Base-by-base conservation (phyloP, 2,797 vertebrate species). In the Xenopus petersii region DNA sequence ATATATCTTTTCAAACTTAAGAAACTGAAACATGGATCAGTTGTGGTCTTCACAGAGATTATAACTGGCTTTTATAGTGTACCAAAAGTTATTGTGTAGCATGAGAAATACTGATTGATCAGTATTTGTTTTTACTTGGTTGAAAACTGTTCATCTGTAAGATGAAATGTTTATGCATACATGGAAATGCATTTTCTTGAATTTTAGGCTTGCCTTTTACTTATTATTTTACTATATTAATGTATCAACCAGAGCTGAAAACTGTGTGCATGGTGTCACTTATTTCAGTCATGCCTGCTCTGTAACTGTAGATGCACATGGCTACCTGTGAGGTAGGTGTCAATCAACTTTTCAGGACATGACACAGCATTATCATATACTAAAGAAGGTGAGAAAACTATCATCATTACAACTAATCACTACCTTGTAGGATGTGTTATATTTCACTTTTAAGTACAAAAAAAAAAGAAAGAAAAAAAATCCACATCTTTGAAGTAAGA, bases 301-400 rank as follows among this genome's bases (percentile, higher is more conserved):
- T 58, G 67, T 46, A 69, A 58, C 54, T 10, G 42, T 58, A 69
- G 17, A 58, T 58, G 30, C n/a, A 36, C 21, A 24, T 71, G 60
- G 47, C 70, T 51, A 54, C 48, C 16, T 63, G 47, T 71, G 26
- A 42, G 67, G 59, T 71, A 66, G 47, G 49, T 66, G 71, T 73
- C 62, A 73, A 65, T 73, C 33, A 65, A 7, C 62, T 26, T 65
- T 33, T 54, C 33, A 24, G 51, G 17, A 65, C 70, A 71, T 63
- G 71, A 65, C 71, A 73, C 63, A 58, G 71, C 36, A 59, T 73
- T 60, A 65, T 55, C 46, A 64, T 64, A 36, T 47, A 10, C 62
- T 64, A 47, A 73, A 59, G 21, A 26, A n/a, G 21, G 42, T 24
- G 17, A 66, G 36, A 55, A 66, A 58, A 47, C 51, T 48, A 65